Base-by-base conservation (phyloP, 2,888 invertebrate species). In the Blastobasis adustella region DNA sequence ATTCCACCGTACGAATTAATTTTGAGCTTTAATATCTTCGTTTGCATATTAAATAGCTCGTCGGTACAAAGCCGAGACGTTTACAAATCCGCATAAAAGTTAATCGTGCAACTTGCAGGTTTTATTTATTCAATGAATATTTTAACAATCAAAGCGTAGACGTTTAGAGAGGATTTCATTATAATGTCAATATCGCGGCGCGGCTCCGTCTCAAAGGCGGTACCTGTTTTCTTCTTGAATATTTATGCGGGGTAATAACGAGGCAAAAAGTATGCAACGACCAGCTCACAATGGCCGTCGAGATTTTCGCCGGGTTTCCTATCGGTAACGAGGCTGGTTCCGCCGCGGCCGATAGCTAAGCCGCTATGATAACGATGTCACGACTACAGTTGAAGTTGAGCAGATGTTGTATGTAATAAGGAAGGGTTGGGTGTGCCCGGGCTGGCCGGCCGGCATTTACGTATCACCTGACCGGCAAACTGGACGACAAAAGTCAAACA, bases 401-500 rank as follows among this genome's bases (percentile, higher is more conserved):
- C 61, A 62, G 66, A 65, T 67, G 65, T 62, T 57, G 58, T 54
- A 49, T 55, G 55, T 58, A 53, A 57, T 54, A 58, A 52, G 54
- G 59, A 59, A 66, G 67, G 67, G 62, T 23, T 23, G 23, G 1
- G 23, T 23, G 23, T 23, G 3, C 23, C 23, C 23, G 23, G 68
- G 65, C 58, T 56, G 58, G 55, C 56, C 60, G 62, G 56, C 53
- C 58, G 59, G 69, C 69, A 71, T 75, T 73, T 67, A 65, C 68
- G 67, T 72, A 70, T 75, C 73, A 73, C 69, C 71, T 80, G 67
- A 67, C 72, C 65, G 67, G 65, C 62, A 69, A 71, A 71, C 71
- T 75, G 68, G 69, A 70, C 72, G 67, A 71, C 73, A 69, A 70
- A 79, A 80, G 73, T 77, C 76, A 76, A 77, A 79, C 80, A 79